These are phyloP conservation scores for Monochamus alternatus DNA, from an alignment of 2,888 invertebrate species.

Conservation along the genomic window DNA sequence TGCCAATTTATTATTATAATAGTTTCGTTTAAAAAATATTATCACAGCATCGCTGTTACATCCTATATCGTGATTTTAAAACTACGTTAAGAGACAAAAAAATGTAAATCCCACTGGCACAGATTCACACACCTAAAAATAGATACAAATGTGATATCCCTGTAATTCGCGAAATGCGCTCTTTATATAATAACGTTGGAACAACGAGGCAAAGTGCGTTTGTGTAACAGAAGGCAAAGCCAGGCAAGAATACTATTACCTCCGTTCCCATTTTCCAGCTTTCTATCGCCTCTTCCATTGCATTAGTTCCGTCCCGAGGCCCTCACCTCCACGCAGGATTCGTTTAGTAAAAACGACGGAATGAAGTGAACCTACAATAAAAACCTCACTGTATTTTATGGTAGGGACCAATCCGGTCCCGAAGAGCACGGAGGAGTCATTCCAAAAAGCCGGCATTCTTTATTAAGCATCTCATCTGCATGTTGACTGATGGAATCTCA, in stretches of 20 bases:
- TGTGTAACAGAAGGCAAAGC: not conserved
- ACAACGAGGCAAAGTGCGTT: conserved; percentile 13
- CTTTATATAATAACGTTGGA: not conserved
- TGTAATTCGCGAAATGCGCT: not conserved
- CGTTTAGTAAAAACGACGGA: conserved; percentile 13
- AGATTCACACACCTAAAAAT: no score
- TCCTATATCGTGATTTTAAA: no score
- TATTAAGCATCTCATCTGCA: conserved; percentile 66
- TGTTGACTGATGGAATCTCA: conserved; percentile 63
- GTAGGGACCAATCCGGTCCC: not conserved
- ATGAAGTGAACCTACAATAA: conserved; percentile 21
- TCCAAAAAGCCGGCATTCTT: conserved; percentile 52
- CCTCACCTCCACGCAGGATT: not conserved
- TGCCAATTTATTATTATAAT: no score
- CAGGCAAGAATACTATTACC: conserved; percentile 18
- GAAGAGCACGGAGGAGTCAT: conserved; percentile 32
- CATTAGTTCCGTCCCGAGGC: not conserved
- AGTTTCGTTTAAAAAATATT: no score
- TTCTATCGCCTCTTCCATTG: conserved; percentile 1
- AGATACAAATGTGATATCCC: not conserved
- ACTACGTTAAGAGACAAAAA: no score
- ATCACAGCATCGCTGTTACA: no score
- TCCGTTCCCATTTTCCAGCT: conserved; percentile 1
- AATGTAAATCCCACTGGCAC: no score
- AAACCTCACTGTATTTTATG: conserved; percentile 25